A percentile compares a stretch with the other conserved stretches of the same genome.
Conservation (phyloP, 2,888 invertebrate genomes). For the Gonocerus acuteangulatus region DNA sequence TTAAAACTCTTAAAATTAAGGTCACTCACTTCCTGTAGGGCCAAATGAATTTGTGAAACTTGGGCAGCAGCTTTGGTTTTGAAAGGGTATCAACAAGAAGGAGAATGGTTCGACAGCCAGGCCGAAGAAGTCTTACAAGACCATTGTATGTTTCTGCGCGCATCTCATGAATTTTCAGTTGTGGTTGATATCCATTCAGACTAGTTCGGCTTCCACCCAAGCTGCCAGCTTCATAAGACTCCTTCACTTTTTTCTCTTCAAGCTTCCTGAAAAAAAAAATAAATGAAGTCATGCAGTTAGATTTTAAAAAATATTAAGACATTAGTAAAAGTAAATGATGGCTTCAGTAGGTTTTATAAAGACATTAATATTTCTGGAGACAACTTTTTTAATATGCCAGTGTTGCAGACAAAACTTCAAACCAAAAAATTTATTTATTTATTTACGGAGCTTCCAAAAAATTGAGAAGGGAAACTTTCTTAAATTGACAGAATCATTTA, state of each 20-base stretch:
- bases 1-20: too few species aligned
- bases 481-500: too few species aligned
- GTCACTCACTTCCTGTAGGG: constrained; percentile 83
- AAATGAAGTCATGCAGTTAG: neutral
- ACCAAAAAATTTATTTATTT: too few species aligned
- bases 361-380: too few species aligned
- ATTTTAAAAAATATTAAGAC: constrained; percentile 3
- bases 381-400: too few species aligned
- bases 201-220: constrained; percentile 42
- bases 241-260: constrained; percentile 52
- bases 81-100: constrained; percentile 83
- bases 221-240: constrained; percentile 42
- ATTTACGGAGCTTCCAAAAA: too few species aligned
- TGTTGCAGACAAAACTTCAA: too few species aligned
- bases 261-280: constrained; percentile 46
- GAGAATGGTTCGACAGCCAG: constrained; percentile 89
- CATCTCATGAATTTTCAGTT: constrained; percentile 80
- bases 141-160: constrained; percentile 93
- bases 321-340: too few species aligned
- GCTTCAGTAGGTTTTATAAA: too few species aligned
- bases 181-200: constrained; percentile 47
- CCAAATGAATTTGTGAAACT: constrained; percentile 89
- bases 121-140: constrained; percentile 76
- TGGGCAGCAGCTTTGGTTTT: constrained; percentile 75
- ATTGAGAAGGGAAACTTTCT: too few species aligned